A percentile compares a stretch with the other conserved stretches of the same genome.
Conservation (phyloP, 2,113 vertebrate species). For the Salminus brasiliensis region DNA sequence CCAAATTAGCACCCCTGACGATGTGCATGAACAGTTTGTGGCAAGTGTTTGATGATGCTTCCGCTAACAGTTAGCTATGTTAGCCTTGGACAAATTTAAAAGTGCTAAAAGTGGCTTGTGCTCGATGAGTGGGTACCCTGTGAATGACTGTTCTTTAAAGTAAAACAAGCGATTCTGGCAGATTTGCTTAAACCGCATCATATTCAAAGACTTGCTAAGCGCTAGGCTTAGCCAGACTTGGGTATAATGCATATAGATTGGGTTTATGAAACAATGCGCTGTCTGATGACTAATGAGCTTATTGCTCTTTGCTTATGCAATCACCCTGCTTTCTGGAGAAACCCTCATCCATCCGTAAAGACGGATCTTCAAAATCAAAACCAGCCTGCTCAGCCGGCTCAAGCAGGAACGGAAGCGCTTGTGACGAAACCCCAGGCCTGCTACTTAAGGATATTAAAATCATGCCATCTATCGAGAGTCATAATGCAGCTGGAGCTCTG, state of each 20-base stretch:
- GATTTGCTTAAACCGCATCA: neutral
- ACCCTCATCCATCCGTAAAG: neutral
- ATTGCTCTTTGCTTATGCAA: constrained; percentile 2
- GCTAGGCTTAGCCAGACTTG: neutral
- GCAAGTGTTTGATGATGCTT: too few species aligned
- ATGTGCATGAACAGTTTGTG: neutral
- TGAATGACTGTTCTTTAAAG: neutral
- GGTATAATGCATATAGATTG: neutral
- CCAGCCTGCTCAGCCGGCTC: neutral
- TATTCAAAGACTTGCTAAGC: neutral
- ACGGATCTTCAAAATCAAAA: neutral
- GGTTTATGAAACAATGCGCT: neutral
- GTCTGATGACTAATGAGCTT: neutral
- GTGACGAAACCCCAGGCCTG: constrained; percentile 25
- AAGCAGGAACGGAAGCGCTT: constrained; percentile 29
- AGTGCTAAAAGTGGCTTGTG: neutral
- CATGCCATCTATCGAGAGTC: constrained; percentile 34
- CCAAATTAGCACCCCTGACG: too few species aligned
- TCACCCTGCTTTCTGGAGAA: neutral
- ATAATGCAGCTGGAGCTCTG: constrained; percentile 30
- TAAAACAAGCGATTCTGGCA: neutral
- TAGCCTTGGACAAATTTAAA: too few species aligned
- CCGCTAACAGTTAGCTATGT: too few species aligned
- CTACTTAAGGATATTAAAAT: constrained; percentile 59
- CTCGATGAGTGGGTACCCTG: neutral